These are phyloP conservation scores for Hybos culiciformis DNA, from an alignment of 2,888 invertebrate genomes.

Conservation along the genomic window DNA sequence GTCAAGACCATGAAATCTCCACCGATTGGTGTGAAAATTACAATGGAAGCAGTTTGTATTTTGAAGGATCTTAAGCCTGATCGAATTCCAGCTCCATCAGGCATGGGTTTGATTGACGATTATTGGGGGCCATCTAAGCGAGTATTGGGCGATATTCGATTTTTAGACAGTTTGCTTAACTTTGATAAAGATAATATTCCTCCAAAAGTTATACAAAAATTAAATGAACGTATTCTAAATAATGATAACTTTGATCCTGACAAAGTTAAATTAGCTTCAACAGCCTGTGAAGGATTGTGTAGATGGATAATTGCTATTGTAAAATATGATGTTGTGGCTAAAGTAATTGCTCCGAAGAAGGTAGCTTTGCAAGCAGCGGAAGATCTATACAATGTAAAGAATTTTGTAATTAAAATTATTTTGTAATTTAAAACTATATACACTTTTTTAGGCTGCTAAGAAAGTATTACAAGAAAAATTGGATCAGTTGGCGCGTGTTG, in stretches of 20 bases:
- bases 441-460: conserved; percentile 38
- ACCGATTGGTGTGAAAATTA: conserved; percentile 73
- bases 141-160: conserved; percentile 79
- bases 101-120: conserved; percentile 75
- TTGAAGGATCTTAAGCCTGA: conserved; percentile 86
- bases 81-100: conserved; percentile 66
- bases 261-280: conserved; percentile 73
- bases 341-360: conserved; percentile 86
- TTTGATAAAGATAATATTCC: conserved; percentile 90
- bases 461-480: conserved; percentile 47
- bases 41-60: conserved; percentile 93
- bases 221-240: conserved; percentile 63
- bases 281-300: conserved; percentile 82
- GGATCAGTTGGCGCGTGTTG: conserved; percentile 39
- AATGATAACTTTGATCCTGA: conserved; percentile 87
- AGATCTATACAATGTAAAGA: conserved; percentile 48
- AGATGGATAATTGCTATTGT: conserved; percentile 93
- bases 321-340: conserved; percentile 86
- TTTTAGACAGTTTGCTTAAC: conserved; percentile 70
- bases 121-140: conserved; percentile 88
- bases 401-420: neutral
- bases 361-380: conserved; percentile 79
- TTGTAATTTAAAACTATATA: neutral
- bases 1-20: conserved; percentile 97
- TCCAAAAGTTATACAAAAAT: conserved; percentile 64